These are phyloP conservation scores for Trinorchestia longiramus DNA, from an alignment of 1,140 invertebrate genomes.

Conservation along the genomic window DNA sequence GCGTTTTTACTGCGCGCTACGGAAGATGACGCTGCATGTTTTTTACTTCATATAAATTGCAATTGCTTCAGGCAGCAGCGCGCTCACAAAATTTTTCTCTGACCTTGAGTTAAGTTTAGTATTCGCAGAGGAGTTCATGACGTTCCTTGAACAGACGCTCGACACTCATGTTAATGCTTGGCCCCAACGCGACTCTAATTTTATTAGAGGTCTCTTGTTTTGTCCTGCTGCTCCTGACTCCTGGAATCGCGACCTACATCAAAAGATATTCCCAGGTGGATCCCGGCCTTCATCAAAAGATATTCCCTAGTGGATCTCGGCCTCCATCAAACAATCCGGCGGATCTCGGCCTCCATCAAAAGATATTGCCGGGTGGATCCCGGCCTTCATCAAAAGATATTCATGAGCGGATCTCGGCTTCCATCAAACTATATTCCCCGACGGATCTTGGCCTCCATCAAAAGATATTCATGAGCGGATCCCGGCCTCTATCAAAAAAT, in stretches of 20 bases:
- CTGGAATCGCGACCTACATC: background rate
- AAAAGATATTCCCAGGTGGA: too few species aligned
- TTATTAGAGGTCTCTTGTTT: background rate
- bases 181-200: background rate
- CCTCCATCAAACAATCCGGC: too few species aligned
- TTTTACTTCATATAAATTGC: background rate
- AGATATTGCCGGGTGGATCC: background rate
- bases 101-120: background rate
- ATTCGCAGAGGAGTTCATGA: background rate
- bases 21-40: background rate
- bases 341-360: background rate
- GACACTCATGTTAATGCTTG: background rate
- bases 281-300: background rate
- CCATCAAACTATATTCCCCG: background rate
- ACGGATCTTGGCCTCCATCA: too few species aligned
- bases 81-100: background rate
- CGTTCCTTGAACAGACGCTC: background rate
- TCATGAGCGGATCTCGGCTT: background rate
- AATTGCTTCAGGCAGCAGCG: background rate
- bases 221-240: background rate
- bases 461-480: background rate
- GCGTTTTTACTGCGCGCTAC: background rate
- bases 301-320: too few species aligned
- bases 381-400: background rate
- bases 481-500: background rate